Evolutionary conservation across 2,888 invertebrate genomes (phyloP).

Genomic region (Watsonalla cultraria): DNA sequence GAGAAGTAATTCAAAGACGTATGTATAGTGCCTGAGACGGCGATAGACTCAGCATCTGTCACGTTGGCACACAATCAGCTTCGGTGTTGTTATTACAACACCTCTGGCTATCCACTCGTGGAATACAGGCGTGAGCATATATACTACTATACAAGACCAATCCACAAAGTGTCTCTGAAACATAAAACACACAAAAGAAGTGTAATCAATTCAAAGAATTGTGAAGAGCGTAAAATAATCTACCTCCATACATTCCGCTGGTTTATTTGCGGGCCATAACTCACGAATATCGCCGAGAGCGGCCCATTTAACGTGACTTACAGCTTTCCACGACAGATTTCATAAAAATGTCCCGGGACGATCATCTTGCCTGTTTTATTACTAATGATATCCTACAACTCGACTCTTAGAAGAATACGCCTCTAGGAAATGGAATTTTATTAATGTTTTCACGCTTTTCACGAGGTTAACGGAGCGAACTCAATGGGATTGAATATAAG

Average conservation of each 20-base stretch:
- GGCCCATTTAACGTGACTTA: conserved; percentile 67
- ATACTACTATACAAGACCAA: too few species aligned
- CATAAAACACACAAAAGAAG: conserved; percentile 1
- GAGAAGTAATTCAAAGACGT: too few species aligned
- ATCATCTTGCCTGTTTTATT: conserved; percentile 22
- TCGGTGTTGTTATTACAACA: too few species aligned
- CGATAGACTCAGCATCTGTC: too few species aligned
- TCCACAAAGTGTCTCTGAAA: too few species aligned
- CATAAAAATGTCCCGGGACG: conserved; percentile 55
- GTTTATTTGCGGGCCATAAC: conserved; percentile 42
- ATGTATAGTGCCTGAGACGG: too few species aligned
- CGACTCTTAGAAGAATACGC: background rate
- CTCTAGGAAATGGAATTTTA: background rate
- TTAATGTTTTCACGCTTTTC: background rate
- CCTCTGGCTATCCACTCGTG: too few species aligned
- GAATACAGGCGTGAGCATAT: too few species aligned
- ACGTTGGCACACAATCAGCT: too few species aligned
- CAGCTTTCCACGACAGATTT: conserved; percentile 50
- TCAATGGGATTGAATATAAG: background rate
- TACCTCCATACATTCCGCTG: conserved; percentile 21
- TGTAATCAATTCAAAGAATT: conserved; percentile 7
- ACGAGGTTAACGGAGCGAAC: background rate
- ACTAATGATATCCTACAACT: background rate
- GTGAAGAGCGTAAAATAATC: conserved; percentile 2
- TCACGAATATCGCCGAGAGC: conserved; percentile 67